Conservation (phyloP, 2,888 invertebrate genomes). For the Julus scanicus region DNA sequence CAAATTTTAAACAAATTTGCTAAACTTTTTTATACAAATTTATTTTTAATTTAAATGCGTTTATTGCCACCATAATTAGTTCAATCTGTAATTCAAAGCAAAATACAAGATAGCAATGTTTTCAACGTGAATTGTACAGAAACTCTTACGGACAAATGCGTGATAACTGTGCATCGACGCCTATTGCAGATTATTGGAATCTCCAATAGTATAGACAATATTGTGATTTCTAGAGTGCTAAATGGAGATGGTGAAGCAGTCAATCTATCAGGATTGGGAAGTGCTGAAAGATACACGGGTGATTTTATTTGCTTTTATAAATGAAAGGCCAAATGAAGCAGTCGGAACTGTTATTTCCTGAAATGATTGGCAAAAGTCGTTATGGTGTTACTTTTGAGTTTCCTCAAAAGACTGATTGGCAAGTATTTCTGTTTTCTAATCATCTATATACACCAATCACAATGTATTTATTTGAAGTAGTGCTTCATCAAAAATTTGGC, state of each 20-base stretch:
- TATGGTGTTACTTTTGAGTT: neutral
- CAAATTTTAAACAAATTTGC: too few species aligned
- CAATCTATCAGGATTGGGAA: neutral
- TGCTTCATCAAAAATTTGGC: neutral
- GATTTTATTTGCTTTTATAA: neutral
- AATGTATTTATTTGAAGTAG: neutral
- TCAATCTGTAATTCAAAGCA: too few species aligned
- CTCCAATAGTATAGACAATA: neutral
- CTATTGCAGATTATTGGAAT: neutral
- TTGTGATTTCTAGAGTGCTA: neutral
- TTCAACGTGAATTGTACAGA: too few species aligned
- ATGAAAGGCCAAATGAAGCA: neutral
- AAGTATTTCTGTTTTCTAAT: neutral
- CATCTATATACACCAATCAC: neutral
- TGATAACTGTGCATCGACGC: neutral
- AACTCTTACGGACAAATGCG: neutral
- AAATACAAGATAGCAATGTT: too few species aligned
- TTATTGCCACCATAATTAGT: too few species aligned
- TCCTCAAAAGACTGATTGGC: neutral
- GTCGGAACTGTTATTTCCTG: neutral
- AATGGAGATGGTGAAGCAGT: neutral
- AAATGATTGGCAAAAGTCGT: neutral
- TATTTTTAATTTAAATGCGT: too few species aligned
- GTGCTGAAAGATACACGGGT: neutral
- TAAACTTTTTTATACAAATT: too few species aligned